A percentile compares a stretch with the other conserved stretches of the same genome.
phyloP scores from a whole-genome alignment of 2,113 vertebrate genomes.

The Hippotragus niger region DNA sequence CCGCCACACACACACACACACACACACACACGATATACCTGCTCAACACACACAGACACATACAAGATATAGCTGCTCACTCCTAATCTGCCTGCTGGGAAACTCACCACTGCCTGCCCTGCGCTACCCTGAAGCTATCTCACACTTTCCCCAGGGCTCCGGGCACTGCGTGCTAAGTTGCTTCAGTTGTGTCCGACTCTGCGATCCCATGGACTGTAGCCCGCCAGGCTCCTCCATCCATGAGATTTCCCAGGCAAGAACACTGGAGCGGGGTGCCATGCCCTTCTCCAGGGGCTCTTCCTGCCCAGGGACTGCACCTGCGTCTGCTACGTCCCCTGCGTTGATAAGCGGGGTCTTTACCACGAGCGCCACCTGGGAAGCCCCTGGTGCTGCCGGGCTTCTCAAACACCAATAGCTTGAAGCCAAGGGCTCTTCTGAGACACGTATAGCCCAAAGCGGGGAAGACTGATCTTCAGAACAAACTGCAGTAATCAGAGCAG shows the following conservation, averaged over 20 bases:
- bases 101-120: too few species aligned
- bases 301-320: neutral
- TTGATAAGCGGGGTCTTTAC: rapidly evolving
- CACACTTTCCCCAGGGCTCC: neutral
- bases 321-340: rapidly evolving
- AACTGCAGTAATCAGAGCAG: neutral
- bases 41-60: too few species aligned
- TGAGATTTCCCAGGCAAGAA: neutral
- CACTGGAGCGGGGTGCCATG: neutral
- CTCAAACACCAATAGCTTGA: neutral
- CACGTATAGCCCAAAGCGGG: neutral
- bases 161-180: neutral
- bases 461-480: neutral
- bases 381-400: neutral
- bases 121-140: neutral
- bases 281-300: neutral
- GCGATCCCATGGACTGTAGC: neutral
- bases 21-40: too few species aligned
- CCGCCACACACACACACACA: neutral
- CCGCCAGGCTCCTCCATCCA: neutral
- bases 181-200: neutral
- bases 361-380: neutral
- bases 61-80: neutral
- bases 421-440: neutral
- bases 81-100: neutral